A percentile compares a stretch with the other conserved stretches of the same genome.
Evolutionary conservation across 2,113 vertebrate species (phyloP).

Genomic region (Alaudala cheleensis): DNA sequence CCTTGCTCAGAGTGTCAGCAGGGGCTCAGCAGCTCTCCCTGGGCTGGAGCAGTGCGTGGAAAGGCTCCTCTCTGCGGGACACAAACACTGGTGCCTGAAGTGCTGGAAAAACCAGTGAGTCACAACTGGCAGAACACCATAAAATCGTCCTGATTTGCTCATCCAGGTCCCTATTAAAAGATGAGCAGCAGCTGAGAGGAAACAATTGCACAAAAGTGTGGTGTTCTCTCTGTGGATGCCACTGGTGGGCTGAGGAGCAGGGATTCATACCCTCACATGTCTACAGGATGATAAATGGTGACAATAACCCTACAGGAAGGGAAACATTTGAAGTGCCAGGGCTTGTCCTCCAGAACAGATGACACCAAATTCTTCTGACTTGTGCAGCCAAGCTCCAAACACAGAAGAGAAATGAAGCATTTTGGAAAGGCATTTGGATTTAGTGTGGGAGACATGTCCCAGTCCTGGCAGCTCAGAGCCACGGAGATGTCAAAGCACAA

Average conservation of each 20-base stretch:
- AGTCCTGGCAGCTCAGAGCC: background rate
- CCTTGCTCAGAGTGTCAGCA: background rate
- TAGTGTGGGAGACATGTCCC: background rate
- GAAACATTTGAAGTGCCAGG: background rate
- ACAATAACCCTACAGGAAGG: background rate
- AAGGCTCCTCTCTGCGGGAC: background rate
- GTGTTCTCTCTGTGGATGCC: background rate
- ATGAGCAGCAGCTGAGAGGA: background rate
- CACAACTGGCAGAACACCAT: background rate
- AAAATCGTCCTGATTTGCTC: slow-evolving; percentile 1
- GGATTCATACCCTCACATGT: background rate
- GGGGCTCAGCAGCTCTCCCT: background rate
- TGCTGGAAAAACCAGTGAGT: slow-evolving; percentile 16
- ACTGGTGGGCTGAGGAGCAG: background rate
- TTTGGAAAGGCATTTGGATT: background rate
- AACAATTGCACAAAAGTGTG: background rate
- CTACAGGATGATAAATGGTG: background rate
- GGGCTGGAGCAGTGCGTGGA: background rate
- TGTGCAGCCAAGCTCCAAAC: background rate
- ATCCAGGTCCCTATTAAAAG: background rate
- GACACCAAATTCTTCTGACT: background rate
- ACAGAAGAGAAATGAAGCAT: background rate
- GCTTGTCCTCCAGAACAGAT: background rate
- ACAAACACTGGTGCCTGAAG: background rate
- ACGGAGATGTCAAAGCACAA: background rate